These are phyloP conservation scores for Cynaeus angustus DNA, from an alignment of 2,888 invertebrate genomes.

Conservation along the genomic window DNA sequence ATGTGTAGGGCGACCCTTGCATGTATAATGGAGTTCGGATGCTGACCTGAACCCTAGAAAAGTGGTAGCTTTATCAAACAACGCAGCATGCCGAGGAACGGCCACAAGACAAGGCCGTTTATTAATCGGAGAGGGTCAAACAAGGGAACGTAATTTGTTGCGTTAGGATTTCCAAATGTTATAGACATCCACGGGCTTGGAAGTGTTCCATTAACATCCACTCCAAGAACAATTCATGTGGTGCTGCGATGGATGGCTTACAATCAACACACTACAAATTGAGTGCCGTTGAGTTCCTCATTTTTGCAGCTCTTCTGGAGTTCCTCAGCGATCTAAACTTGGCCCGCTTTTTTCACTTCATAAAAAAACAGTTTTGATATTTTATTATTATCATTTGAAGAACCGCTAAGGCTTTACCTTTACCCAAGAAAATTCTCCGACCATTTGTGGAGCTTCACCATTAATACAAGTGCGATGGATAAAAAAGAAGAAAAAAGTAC, in stretches of 20 bases:
- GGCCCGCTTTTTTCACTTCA: too few species aligned
- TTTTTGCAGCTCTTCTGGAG: too few species aligned
- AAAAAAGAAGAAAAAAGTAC: conserved; percentile 6
- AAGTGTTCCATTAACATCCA: conserved; percentile 18
- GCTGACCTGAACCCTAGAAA: conserved; percentile 20
- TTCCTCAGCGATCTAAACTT: too few species aligned
- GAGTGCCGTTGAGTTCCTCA: too few species aligned
- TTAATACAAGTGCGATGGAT: too few species aligned
- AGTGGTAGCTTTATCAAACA: conserved; percentile 18
- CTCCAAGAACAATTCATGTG: conserved; percentile 15
- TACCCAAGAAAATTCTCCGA: too few species aligned
- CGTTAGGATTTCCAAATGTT: conserved; percentile 28
- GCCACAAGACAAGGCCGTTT: conserved; percentile 20
- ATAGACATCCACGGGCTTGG: conserved; percentile 2
- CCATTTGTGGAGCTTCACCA: too few species aligned
- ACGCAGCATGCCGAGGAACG: not conserved
- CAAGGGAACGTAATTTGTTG: conserved; percentile 33
- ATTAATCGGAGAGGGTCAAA: conserved; percentile 34
- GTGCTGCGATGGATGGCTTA: conserved; percentile 4
- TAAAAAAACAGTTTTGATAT: too few species aligned
- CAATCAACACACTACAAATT: not conserved
- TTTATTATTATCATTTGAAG: too few species aligned
- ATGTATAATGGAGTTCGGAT: conserved; percentile 35
- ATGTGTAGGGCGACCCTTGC: conserved; percentile 13
- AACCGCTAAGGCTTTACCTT: too few species aligned